Conservation (phyloP, 2,888 invertebrate genomes). For the Villa cingulata region DNA sequence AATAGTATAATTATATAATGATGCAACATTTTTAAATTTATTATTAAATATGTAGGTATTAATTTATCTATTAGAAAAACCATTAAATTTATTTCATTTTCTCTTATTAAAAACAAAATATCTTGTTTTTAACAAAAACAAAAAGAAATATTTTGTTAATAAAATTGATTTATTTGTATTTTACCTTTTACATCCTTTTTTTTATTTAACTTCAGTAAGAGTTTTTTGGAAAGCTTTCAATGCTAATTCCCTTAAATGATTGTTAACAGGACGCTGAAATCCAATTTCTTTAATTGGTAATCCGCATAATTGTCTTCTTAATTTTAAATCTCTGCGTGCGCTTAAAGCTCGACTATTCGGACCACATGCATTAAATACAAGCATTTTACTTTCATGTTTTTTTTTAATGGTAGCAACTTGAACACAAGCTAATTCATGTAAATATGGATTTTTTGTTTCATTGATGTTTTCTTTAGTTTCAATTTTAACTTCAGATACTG, state of each 20-base stretch:
- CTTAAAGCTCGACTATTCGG: conserved; percentile 64
- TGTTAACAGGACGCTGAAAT: conserved; percentile 27
- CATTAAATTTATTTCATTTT: no score
- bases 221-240: conserved; percentile 28
- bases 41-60: no score
- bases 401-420: conserved; percentile 50
- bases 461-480: conserved; percentile 12
- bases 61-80: no score
- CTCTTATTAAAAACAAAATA: no score
- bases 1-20: no score
- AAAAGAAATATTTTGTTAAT: no score
- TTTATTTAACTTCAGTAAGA: conserved; percentile 5
- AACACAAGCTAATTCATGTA: conserved; percentile 38
- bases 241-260: conserved; percentile 26
- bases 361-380: conserved; percentile 60
- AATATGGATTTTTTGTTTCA: conserved; percentile 17
- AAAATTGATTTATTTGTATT: no score
- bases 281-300: conserved; percentile 50
- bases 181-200: no score
- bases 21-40: no score
- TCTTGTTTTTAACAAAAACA: no score
- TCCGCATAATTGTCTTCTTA: conserved; percentile 55
- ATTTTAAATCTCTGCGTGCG: conserved; percentile 62
- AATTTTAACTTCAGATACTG: conserved; percentile 22
- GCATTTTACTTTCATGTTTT: conserved; percentile 43